A percentile compares a stretch with the other conserved stretches of the same genome.
phyloP scores from a whole-genome alignment of 2,113 vertebrate genomes.

The Hypanus sabinus region DNA sequence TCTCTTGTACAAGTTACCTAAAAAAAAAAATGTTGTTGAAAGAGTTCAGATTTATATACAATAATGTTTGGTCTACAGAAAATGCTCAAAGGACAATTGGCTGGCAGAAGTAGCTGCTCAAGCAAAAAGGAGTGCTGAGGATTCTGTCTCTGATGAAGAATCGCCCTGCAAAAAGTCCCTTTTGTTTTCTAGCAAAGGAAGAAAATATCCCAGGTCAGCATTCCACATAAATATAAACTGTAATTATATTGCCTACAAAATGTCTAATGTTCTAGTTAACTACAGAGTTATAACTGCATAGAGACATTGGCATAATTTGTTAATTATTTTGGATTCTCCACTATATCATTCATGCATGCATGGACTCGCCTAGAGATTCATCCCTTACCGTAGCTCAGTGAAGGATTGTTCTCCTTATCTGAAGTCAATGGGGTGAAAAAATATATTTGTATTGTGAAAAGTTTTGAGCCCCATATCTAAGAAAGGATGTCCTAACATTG shows the following conservation, averaged over 20 bases:
- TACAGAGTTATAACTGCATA: neutral
- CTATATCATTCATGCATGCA: neutral
- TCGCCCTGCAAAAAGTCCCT: conserved; percentile 53
- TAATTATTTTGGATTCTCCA: neutral
- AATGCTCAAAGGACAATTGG: conserved; percentile 2
- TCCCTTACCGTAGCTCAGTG: too few species aligned
- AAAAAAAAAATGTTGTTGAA: neutral
- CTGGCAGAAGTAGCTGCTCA: conserved; percentile 26
- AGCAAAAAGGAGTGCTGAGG: conserved; percentile 47
- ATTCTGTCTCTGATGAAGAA: conserved; percentile 44
- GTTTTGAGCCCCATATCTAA: too few species aligned
- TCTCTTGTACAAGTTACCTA: neutral
- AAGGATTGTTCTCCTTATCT: too few species aligned
- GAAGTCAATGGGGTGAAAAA: too few species aligned
- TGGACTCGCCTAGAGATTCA: neutral
- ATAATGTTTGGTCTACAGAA: neutral
- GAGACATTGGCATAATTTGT: neutral
- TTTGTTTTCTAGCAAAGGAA: conserved; percentile 52
- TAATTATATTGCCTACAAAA: neutral
- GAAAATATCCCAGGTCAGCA: conserved; percentile 48
- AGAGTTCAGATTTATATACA: conserved; percentile 1
- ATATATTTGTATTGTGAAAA: too few species aligned
- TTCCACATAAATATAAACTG: neutral
- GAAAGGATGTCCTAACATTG: too few species aligned
- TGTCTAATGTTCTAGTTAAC: neutral